These are phyloP conservation scores for Barnardius zonarius DNA, from an alignment of 2,113 vertebrate species.

Conservation along the genomic window DNA sequence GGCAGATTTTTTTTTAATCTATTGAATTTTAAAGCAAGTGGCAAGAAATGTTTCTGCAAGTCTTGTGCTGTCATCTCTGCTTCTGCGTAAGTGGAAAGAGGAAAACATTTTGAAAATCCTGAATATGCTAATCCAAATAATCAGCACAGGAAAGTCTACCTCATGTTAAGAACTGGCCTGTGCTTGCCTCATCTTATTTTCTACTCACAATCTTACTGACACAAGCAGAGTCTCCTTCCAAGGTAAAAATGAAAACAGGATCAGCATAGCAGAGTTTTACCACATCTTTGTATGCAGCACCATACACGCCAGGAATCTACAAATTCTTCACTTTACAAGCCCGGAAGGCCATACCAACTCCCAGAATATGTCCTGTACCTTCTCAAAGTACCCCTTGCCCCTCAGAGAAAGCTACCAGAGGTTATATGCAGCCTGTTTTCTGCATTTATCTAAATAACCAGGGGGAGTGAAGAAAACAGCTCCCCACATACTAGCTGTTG, in stretches of 20 bases:
- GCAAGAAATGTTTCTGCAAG: neutral
- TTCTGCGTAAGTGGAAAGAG: neutral
- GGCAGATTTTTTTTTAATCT: neutral
- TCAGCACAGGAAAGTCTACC: rapidly evolving
- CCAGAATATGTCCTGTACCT: neutral
- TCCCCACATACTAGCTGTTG: rapidly evolving
- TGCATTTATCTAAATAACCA: neutral
- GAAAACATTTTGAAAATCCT: neutral
- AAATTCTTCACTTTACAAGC: neutral
- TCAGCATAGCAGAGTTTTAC: neutral
- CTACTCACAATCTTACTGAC: neutral
- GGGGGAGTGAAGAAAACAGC: neutral
- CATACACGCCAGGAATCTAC: rapidly evolving
- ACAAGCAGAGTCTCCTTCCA: neutral
- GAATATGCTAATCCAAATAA: neutral
- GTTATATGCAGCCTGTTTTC: neutral
- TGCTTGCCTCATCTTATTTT: neutral
- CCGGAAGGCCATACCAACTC: neutral
- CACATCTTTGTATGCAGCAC: neutral
- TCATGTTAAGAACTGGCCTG: neutral
- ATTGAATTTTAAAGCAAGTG: neutral
- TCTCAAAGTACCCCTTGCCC: neutral
- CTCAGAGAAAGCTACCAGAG: neutral
- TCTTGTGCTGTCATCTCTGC: neutral
- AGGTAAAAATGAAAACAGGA: neutral